Percentiles rank a stretch among this genome's conserved stretches.
phyloP scores from a whole-genome alignment of 2,113 vertebrate genomes.

The human region GRCh38 chrX:3792001-3792500 shows the following conservation, averaged over 20 bases:
- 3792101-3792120: no score
- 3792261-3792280: background rate
- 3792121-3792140: no score
- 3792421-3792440: background rate
- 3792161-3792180: background rate
- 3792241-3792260: background rate
- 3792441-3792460: no score
- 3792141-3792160: background rate
- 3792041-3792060: no score
- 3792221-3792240: background rate
- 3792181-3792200: background rate
- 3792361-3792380: background rate
- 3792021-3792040: no score
- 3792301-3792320: background rate
- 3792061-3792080: no score
- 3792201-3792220: background rate
- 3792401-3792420: background rate
- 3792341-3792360: background rate
- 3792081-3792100: no score
- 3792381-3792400: background rate
- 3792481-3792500: no score
- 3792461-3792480: no score
- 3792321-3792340: background rate
- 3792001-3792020: no score
- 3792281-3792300: background rate